phyloP scores from a whole-genome alignment of 2,888 invertebrate species.

The Eutolmus rufibarbis region DNA sequence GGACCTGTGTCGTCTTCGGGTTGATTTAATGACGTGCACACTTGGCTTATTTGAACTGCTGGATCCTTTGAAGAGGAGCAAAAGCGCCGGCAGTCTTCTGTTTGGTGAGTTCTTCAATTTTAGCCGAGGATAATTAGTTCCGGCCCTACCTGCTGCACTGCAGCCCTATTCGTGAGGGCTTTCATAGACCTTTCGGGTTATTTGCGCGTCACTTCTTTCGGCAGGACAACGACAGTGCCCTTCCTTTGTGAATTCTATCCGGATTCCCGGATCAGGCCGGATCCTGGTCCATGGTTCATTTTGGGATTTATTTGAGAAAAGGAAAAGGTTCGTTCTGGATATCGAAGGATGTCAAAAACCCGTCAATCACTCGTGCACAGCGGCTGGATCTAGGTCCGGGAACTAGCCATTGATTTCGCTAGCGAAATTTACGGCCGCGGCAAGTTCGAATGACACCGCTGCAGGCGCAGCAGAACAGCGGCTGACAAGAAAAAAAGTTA shows the following conservation, averaged over 20 bases:
- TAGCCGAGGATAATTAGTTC: slow-evolving; percentile 26
- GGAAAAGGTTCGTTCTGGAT: not conserved
- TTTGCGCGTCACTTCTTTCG: not conserved
- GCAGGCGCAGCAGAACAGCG: not conserved
- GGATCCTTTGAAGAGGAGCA: not conserved
- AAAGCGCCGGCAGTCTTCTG: not conserved
- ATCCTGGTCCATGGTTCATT: not conserved
- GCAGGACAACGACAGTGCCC: not conserved
- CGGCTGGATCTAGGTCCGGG: not conserved
- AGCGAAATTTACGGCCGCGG: not conserved
- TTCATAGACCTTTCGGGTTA: not conserved
- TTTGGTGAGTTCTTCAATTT: slow-evolving; percentile 33
- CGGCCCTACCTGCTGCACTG: slow-evolving; percentile 21
- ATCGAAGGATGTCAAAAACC: not conserved
- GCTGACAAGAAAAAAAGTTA: not conserved
- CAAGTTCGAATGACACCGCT: not conserved
- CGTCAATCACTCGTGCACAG: not conserved
- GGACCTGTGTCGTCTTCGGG: not conserved
- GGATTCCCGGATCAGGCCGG: not conserved
- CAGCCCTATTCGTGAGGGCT: not conserved
- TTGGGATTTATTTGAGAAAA: slow-evolving; percentile 2
- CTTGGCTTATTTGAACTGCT: slow-evolving; percentile 6
- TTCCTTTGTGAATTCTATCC: not conserved
- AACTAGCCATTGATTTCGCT: not conserved
- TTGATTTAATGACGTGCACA: slow-evolving; percentile 35